Conservation (phyloP, 1,140 invertebrate genomes). For the Drosophila pandora region DNA sequence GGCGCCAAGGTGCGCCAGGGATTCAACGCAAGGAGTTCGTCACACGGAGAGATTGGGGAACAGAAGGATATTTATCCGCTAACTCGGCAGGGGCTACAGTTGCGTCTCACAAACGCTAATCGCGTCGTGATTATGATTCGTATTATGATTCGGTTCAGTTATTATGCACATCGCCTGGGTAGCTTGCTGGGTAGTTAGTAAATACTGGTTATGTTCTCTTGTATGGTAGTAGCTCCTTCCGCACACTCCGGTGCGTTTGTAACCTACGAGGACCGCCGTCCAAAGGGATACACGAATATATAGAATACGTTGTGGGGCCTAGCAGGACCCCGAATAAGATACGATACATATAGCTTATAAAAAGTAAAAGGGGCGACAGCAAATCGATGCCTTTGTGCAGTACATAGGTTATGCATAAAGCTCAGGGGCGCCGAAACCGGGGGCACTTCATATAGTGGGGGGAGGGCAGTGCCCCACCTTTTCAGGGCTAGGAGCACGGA, state of each 20-base stretch:
- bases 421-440: neutral
- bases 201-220: slow-evolving; percentile 27
- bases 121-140: neutral
- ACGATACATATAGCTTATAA: slow-evolving; percentile 1
- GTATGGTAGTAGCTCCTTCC: neutral
- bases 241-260: neutral
- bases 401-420: slow-evolving; percentile 32
- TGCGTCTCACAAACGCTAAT: slow-evolving; percentile 72
- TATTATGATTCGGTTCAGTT: slow-evolving; percentile 62
- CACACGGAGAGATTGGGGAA: neutral
- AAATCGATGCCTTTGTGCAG: slow-evolving; percentile 48
- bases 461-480: too few relatives aligned
- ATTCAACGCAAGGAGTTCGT: slow-evolving; percentile 11
- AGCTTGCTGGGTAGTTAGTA: slow-evolving; percentile 81
- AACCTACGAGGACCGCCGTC: neutral
- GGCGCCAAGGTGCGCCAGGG: slow-evolving; percentile 15
- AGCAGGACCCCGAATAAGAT: neutral
- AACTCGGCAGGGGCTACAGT: slow-evolving; percentile 74
- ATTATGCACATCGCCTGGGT: slow-evolving; percentile 81
- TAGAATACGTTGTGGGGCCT: neutral
- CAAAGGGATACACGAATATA: slow-evolving; percentile 1
- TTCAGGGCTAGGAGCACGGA: too few relatives aligned
- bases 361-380: slow-evolving; percentile 36
- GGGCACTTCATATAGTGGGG: too few relatives aligned
- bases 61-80: slow-evolving; percentile 16